phyloP scores from a whole-genome alignment of 2,797 vertebrate genomes.

The Chiroxiphia lanceolata region DNA sequence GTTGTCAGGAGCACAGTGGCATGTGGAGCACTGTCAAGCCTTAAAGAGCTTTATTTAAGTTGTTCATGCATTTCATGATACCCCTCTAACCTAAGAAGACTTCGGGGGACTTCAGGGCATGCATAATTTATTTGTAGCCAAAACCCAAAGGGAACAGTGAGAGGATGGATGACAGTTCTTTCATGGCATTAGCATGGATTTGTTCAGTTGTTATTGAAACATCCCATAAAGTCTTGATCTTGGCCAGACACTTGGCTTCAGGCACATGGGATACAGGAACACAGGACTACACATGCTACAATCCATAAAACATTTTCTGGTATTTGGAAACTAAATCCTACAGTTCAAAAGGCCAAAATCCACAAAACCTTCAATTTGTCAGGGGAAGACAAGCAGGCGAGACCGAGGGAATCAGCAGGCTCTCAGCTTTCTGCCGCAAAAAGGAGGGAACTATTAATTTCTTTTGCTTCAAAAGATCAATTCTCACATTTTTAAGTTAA shows the following conservation, averaged over 20 bases:
- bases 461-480: background rate
- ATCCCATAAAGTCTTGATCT: background rate
- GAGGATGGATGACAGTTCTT: background rate
- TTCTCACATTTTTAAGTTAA: background rate
- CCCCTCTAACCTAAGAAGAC: background rate
- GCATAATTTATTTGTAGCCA: background rate
- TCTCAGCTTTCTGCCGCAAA: background rate
- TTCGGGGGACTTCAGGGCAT: background rate
- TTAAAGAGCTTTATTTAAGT: background rate
- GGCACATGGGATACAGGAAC: background rate
- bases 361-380: background rate
- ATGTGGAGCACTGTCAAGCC: background rate
- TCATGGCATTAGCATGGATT: slow-evolving; percentile 28
- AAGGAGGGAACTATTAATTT: background rate
- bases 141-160: background rate
- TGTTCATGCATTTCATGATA: background rate
- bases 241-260: background rate
- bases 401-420: background rate
- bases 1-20: background rate
- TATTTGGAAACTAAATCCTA: slow-evolving; percentile 27
- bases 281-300: background rate
- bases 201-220: background rate
- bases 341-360: slow-evolving; percentile 4
- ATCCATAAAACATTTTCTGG: background rate
- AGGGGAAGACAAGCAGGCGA: background rate